Percentiles rank a stretch among this genome's conserved stretches.
Conservation (phyloP, 1,140 invertebrate species). For the Telenomus remus region DNA sequence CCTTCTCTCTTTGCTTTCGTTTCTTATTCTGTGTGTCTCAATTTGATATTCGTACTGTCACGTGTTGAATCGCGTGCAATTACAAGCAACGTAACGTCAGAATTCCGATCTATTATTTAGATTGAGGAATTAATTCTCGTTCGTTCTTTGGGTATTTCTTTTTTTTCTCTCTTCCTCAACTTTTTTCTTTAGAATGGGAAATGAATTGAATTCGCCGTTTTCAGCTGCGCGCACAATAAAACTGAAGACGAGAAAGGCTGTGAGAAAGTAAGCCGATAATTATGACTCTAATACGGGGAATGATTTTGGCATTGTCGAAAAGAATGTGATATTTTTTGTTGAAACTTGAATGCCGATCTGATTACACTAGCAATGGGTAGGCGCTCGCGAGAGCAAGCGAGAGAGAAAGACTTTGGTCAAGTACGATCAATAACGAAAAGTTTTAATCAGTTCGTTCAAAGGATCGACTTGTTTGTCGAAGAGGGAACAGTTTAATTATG, state of each 20-base stretch:
- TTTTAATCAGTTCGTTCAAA: constrained; percentile 49
- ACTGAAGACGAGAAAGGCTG: too few relatives aligned
- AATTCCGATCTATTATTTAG: constrained; percentile 15
- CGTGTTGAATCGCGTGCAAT: constrained; percentile 16
- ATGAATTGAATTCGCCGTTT: too few relatives aligned
- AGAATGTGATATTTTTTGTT: constrained; percentile 26
- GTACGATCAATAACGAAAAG: constrained; percentile 43
- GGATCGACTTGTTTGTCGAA: constrained; percentile 45
- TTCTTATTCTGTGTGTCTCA: constrained; percentile 22
- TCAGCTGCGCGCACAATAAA: constrained; percentile 9
- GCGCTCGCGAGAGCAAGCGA: too few relatives aligned
- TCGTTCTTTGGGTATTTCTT: not conserved
- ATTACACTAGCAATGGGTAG: constrained; percentile 35
- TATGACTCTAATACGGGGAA: constrained; percentile 22
- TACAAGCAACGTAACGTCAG: not conserved
- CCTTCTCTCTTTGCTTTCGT: too few relatives aligned
- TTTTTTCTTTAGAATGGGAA: too few relatives aligned
- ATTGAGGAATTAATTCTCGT: constrained; percentile 4
- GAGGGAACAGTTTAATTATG: constrained; percentile 41
- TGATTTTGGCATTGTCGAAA: constrained; percentile 32
- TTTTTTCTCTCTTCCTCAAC: constrained; percentile 8
- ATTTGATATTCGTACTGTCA: constrained; percentile 40
- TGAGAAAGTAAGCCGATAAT: too few relatives aligned
- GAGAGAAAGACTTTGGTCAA: constrained; percentile 28
- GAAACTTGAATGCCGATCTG: constrained; percentile 48